Evolutionary conservation across 2,113 vertebrate species (phyloP).

Genomic region (Oreotragus oreotragus): DNA sequence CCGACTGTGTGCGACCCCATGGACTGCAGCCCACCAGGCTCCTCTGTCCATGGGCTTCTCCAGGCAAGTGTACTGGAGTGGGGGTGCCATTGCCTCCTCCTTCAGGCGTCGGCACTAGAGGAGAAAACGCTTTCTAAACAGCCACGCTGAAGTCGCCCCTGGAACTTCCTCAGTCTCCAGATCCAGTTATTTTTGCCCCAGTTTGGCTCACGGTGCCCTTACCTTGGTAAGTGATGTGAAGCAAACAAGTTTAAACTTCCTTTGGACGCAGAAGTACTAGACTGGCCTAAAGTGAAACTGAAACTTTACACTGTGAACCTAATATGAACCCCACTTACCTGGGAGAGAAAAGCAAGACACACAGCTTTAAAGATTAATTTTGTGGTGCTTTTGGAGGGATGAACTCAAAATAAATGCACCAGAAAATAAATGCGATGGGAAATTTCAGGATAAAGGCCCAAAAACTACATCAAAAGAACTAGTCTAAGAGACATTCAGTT

Average conservation of each 20-base stretch:
- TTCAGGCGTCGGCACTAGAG: not conserved
- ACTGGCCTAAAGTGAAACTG: not conserved
- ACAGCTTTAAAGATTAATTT: not conserved
- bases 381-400: not conserved
- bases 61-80: no score
- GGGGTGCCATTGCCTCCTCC: no score
- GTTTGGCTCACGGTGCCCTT: not conserved
- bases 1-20: no score
- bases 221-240: not conserved
- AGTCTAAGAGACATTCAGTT: not conserved
- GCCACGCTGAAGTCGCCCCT: no score
- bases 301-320: not conserved
- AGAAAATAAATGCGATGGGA: not conserved
- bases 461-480: not conserved
- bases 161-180: not conserved
- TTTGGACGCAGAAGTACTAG: not conserved
- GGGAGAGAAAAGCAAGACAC: not conserved
- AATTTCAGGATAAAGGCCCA: not conserved
- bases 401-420: slow-evolving; percentile 18
- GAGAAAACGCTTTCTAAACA: not conserved
- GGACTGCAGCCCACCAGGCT: no score
- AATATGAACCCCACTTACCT: not conserved
- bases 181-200: not conserved
- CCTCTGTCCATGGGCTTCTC: no score
- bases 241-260: not conserved